Base-by-base conservation (phyloP, 1,140 invertebrate species). In the Trachymyrmex septentrionalis region DNA sequence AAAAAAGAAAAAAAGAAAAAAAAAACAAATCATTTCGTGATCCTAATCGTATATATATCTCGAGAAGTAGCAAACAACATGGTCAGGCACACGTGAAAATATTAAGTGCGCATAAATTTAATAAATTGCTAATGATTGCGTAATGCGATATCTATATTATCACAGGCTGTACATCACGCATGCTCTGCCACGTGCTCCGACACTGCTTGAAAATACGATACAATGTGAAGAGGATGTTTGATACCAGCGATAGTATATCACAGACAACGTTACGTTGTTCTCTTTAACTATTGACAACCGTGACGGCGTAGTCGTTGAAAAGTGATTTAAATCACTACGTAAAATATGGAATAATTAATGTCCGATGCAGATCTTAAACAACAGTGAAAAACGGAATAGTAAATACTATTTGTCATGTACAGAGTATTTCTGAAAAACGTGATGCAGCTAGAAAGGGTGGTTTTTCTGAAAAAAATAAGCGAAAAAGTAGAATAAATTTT, bases 111-210 rank as follows among this genome's bases (percentile, higher is more conserved):
- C 30, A 63, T 38, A 24, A 69, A 69, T 69, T 80, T 53, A 19
- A 4, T 53, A 19, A 71, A 57, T 34, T 14, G 30, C 4, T 80
- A 67, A 67, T 16, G 77, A 34, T 80, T 80, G 63, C 30, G 30
- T 24, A 80, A 80, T 48, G 30, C 1, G 19, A 80, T 64, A 78
- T 53, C 38, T 66, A 44, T 38, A 69, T 55, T 67, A 69, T 80
- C 63, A 30, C 30, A 67, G 16, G 12, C 64, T 53, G 14, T n/a
- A 14, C 4, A 38, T 80, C 77, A 55, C 64, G 77, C 63, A 80
- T 34, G 50, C 27, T 34, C 27, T 34, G n/a, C 63, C 77, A 69
- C 48, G 63, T 55, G 63, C 69, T 6, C 27, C 9, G 12, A 53
- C 61, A n/a, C 7, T 21, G 57, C 16, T 44, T 38, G 21, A 61